These are phyloP conservation scores for Rhinogobius similis DNA, from an alignment of 2,113 vertebrate species.

Conservation along the genomic window DNA sequence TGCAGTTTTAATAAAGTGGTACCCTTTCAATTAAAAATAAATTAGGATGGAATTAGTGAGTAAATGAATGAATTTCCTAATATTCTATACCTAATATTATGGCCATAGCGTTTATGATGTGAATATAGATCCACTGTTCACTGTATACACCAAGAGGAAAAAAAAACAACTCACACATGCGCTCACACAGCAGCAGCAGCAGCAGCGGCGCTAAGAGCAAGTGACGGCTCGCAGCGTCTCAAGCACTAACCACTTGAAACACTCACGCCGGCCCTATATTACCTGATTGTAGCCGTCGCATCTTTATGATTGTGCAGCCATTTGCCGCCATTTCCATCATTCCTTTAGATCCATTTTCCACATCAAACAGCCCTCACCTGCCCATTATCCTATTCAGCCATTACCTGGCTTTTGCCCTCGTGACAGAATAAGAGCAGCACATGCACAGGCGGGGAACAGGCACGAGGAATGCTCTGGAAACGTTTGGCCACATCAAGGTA, in stretches of 20 bases:
- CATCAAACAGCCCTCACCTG: constrained; percentile 66
- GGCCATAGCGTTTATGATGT: no score
- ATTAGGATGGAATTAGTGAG: no score
- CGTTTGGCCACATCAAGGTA: neutral
- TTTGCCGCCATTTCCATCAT: constrained; percentile 53
- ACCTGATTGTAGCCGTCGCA: constrained; percentile 36
- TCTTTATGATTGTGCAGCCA: constrained; percentile 57
- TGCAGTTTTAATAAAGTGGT: no score
- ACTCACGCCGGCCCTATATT: constrained; percentile 41
- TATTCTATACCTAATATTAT: no score
- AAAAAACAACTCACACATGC: no score
- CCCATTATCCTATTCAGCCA: constrained; percentile 63
- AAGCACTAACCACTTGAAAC: constrained; percentile 55
- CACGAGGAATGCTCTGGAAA: constrained; percentile 10
- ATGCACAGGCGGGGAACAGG: neutral
- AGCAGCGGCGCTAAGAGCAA: constrained; percentile 5
- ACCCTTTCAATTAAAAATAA: no score
- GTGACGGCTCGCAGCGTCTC: constrained; percentile 37
- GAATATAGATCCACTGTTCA: no score
- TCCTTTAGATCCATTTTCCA: constrained; percentile 61
- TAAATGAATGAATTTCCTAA: no score
- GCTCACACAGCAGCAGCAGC: no score
- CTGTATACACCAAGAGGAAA: no score
- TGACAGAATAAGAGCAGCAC: constrained; percentile 30
- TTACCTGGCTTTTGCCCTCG: constrained; percentile 43